Base-by-base conservation (phyloP, 2,797 vertebrate species). In the Platalea minor region DNA sequence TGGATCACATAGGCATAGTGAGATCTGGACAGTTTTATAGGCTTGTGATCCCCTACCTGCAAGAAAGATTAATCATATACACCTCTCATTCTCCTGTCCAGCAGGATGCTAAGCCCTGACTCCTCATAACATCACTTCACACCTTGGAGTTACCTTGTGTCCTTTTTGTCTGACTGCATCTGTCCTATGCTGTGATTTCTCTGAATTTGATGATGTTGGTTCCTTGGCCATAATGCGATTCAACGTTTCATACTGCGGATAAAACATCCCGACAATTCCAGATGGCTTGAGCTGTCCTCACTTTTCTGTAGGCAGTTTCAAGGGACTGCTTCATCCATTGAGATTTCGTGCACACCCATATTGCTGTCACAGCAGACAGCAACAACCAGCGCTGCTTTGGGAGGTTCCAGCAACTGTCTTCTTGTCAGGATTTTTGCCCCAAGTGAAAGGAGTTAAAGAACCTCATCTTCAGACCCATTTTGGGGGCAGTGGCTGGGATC, bases 241-340 rank as follows among this genome's bases (percentile, higher is more conserved):
- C 13, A 41, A 43, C 0, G 0, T 43, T 77, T 88, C 61, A 59
- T 13, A 21, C 12, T 1, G 0, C 46, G 37, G 33, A 59, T 53
- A 63, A 88, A 83, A 64, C 13, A 79, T 17, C 7, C 17, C 11
- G 29, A 31, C 15, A 48, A 16, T 81, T 89, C 33, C 57, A 50
- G 31, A 10, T 56, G 29, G 37, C n/a, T 60, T 84, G 9, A 63
- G n/a, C 26, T 13, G 9, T 70, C 77, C 50, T 70, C 26, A 29
- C 33, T 60, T 75, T 63, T 81, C 81, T 45, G 28, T 16, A 78
- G 21, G 61, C 39, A 75, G 23, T 72, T 89, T 64, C 65, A 68
- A 68, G 12, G 18, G 18, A 24, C 37, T 16, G 24, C 31, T 85
- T 81, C 26, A 60, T 10, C 26, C 69, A 64, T 1, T 16, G 25